These are phyloP conservation scores for Vollenhovia emeryi DNA, from an alignment of 1,140 invertebrate genomes.

Conservation along the genomic window DNA sequence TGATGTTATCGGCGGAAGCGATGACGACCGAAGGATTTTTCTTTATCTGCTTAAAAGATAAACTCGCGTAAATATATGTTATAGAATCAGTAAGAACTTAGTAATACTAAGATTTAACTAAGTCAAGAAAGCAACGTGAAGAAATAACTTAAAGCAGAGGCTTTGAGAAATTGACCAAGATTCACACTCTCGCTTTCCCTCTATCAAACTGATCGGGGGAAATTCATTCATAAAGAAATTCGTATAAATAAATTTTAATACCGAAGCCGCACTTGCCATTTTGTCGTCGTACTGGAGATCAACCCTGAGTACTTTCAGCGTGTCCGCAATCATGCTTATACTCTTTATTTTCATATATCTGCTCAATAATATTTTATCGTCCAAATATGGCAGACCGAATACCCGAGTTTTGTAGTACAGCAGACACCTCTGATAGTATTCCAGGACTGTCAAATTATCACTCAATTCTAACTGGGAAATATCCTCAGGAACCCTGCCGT, in stretches of 20 bases:
- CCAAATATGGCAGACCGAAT: constrained; percentile 68
- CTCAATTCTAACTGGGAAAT: constrained; percentile 81
- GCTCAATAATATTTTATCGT: constrained; percentile 83
- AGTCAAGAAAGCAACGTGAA: not conserved
- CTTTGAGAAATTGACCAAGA: not conserved
- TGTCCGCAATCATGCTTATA: constrained; percentile 80
- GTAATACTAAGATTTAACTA: not conserved
- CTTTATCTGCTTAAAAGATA: constrained; percentile 1
- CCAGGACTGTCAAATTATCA: constrained; percentile 74
- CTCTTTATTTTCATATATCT: constrained; percentile 80
- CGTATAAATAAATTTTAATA: not conserved
- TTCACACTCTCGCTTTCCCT: not conserved
- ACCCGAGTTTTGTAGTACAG: constrained; percentile 83
- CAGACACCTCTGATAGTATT: constrained; percentile 79
- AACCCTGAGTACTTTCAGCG: constrained; percentile 26
- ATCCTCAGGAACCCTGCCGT: constrained; percentile 64
- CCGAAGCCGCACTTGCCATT: constrained; percentile 1
- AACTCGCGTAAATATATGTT: constrained; percentile 20
- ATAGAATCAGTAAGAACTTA: not conserved
- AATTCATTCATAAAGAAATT: not conserved
- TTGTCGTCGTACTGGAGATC: not conserved
- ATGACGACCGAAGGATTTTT: not conserved
- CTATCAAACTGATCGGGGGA: not conserved
- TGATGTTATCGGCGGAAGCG: constrained; percentile 29
- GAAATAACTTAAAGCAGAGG: not conserved